Evolutionary conservation across 1,140 invertebrate genomes (phyloP), one percentile per base, ranked within the genome.

Genomic region (Camponotus pennsylvanicus): DNA sequence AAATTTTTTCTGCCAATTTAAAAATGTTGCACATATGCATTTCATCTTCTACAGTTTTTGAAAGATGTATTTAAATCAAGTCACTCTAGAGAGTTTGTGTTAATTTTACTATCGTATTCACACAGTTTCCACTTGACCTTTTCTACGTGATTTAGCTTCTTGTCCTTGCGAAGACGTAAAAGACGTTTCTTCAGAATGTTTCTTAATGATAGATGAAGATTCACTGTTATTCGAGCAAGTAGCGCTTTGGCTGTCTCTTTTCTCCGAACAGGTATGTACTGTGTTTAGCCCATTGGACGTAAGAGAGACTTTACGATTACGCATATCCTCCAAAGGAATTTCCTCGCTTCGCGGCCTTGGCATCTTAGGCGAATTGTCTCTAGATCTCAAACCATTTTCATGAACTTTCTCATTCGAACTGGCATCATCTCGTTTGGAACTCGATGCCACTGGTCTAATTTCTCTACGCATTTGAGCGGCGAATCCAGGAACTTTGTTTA

Each of bases 301-400:
- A 63, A 93, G 78, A 40, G 94, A 93, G 42, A 91, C 91, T 91
- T 94, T 94, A 49, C 94, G 87, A 69, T 93, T 82, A n/a, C 96
- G 96, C 93, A 98, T 97, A 90, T 97, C 97, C 92, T 98, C 98
- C 5, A 98, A 92, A 0, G 98, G 98, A 57, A 98, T 98, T 91
- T 98, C 98, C 92, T 98, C 97, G 64, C 97, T 97, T 32, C 97
- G 96, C 15, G 97, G 97, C 86, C 97, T 95, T n/a, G 97, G 97
- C 93, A 96, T 96, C 90, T 96, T 96, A 11, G 97, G 97, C 45
- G 97, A 98, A 49, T 95, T 95, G 45, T 98, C 97, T 18, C 97
- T 94, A 0, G 97, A 98, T 61, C 95, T 96, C 57, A 93, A 87
- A 71, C 93, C 92, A 78, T 92, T 94, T 70, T 95, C 92, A 67